These are phyloP conservation scores for Rhynchotus rufescens DNA, from an alignment of 2,797 vertebrate species.

Conservation along the genomic window DNA sequence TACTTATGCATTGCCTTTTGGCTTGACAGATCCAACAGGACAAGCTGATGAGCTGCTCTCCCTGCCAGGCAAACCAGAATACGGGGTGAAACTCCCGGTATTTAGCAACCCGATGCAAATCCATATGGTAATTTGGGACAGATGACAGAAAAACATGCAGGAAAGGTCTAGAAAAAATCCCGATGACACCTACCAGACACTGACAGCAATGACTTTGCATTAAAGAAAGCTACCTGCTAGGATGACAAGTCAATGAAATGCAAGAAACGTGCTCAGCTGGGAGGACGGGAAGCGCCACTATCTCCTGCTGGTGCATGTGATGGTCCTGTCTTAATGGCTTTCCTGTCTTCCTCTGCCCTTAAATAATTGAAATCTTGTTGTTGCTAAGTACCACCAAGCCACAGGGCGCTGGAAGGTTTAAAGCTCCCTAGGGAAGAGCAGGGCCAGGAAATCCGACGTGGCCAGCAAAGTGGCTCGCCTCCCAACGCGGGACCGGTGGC, in stretches of 20 bases:
- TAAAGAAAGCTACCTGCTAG: neutral
- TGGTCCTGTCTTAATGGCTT: constrained; percentile 47
- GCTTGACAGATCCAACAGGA: rapidly evolving
- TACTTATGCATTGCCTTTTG: neutral
- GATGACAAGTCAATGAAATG: neutral
- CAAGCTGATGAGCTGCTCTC: neutral
- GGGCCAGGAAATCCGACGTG: constrained; percentile 24
- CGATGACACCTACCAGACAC: neutral
- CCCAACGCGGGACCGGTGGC: neutral
- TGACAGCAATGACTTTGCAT: neutral
- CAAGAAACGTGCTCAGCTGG: neutral
- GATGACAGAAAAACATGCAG: neutral
- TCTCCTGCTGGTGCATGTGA: neutral
- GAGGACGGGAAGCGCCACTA: neutral
- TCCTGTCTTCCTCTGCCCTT: constrained; percentile 22
- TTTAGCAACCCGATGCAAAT: neutral
- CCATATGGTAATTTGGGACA: rapidly evolving
- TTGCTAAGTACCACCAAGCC: constrained; percentile 37
- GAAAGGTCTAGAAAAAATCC: neutral
- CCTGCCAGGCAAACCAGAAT: rapidly evolving
- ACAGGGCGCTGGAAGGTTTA: constrained; percentile 48
- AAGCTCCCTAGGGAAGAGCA: constrained; percentile 3
- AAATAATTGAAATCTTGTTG: constrained; percentile 66
- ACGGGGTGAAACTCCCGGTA: neutral
- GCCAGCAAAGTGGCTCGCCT: constrained; percentile 20